phyloP scores from a whole-genome alignment of 2,888 invertebrate genomes.

The Drosophila histrio region DNA sequence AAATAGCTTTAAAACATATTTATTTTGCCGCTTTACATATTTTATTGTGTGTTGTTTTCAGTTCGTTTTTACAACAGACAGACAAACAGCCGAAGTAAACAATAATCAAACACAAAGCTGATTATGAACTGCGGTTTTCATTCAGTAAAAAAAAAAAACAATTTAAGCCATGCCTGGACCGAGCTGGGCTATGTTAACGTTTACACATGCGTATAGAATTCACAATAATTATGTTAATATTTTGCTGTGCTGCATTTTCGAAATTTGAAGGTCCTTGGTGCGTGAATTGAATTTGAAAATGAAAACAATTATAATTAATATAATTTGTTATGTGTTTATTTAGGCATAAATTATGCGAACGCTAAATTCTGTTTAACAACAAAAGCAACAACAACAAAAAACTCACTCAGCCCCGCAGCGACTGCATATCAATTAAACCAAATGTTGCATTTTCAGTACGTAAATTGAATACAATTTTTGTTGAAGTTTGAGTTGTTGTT shows the following conservation, averaged over 20 bases:
- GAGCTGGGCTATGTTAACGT: background rate
- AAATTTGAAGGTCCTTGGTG: constrained; percentile 8
- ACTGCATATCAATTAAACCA: constrained; percentile 61
- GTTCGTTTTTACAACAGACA: background rate
- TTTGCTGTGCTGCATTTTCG: constrained; percentile 20
- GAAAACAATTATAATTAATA: constrained; percentile 43
- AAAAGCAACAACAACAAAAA: constrained; percentile 11
- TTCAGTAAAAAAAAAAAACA: constrained; percentile 35
- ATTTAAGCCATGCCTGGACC: constrained; percentile 9
- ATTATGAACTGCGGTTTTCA: constrained; percentile 40
- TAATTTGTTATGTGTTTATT: constrained; percentile 63
- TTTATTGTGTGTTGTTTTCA: background rate
- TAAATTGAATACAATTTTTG: constrained; percentile 52
- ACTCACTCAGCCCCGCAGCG: constrained; percentile 11
- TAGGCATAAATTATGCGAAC: constrained; percentile 55
- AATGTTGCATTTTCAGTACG: constrained; percentile 1
- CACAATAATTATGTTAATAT: constrained; percentile 47
- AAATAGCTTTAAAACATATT: background rate
- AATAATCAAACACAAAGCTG: constrained; percentile 34
- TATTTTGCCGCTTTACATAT: background rate
- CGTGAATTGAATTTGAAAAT: constrained; percentile 33
- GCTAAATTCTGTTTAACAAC: constrained; percentile 46
- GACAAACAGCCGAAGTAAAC: constrained; percentile 13
- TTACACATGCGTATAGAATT: constrained; percentile 15
- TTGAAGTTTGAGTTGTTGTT: constrained; percentile 8